Evolutionary conservation across 1,140 invertebrate genomes (phyloP).

Genomic region (Drosophila mayri): DNA sequence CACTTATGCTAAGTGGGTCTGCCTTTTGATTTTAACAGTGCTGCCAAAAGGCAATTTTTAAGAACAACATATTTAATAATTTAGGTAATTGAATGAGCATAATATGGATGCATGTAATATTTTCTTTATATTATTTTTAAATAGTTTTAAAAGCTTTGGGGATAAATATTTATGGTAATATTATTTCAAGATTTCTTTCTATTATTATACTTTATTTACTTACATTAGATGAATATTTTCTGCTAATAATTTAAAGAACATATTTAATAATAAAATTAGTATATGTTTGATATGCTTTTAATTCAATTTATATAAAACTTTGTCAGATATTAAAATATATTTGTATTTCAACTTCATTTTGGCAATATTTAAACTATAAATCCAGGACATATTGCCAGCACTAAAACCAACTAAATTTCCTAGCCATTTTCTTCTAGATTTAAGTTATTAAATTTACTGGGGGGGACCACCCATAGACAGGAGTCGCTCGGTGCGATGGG

Average conservation of each 20-base stretch:
- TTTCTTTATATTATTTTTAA: too few species aligned
- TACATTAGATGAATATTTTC: neutral
- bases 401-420: neutral
- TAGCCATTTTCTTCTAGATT: neutral
- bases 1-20: slow-evolving; percentile 46
- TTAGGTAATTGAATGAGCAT: neutral
- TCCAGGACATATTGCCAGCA: neutral
- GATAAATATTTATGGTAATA: neutral
- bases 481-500: slow-evolving; percentile 1
- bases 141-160: neutral
- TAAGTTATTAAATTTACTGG: slow-evolving; percentile 49
- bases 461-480: slow-evolving; percentile 15
- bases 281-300: neutral
- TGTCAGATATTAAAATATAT: neutral
- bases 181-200: neutral
- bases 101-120: neutral
- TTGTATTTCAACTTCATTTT: neutral
- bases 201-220: neutral
- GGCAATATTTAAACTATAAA: neutral
- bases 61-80: neutral
- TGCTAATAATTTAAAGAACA: neutral
- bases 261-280: neutral
- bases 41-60: neutral
- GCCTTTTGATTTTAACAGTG: slow-evolving; percentile 34
- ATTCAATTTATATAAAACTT: neutral